Evolutionary conservation across 2,797 vertebrate genomes (phyloP), one percentile per base, ranked within the genome.

Genomic region (Acipenser oxyrinchus): DNA sequence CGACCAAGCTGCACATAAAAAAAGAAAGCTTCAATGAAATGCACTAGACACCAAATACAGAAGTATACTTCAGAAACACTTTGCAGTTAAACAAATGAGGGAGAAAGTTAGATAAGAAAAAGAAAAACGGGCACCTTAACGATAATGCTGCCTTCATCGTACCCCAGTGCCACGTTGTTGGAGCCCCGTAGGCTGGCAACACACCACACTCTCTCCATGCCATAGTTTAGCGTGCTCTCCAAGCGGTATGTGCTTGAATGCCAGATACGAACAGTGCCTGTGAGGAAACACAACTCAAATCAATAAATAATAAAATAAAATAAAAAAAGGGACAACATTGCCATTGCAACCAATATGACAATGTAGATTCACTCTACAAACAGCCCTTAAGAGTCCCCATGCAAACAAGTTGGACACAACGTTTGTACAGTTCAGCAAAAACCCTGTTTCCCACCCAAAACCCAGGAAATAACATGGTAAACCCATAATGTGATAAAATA

Each of bases 151-250:
- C 96, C 96, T 83, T 99, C 96, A 37, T 99, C 96, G 23, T 98
- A 99, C 1, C 96, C 96, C 69, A 98, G 75, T 0, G 96, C 95
- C 13, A 99, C 94, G 3, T 93, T 99, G 82, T 99, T 99, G 82
- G 96, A 98, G 49, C 96, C 95, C 51, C 96, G 87, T 3, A 98
- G 85, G 72, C 95, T 95, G 8, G 93, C 93, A 73, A 97, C 96
- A 66, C 96, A 99, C 96, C 96, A 99, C 60, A 98, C 96, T 1
- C 96, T 83, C 81, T 99, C 96, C 96, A 99, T 98, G 69, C 96
- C 95, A 0, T 98, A 99, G 82, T 98, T 98, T 68, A 99, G 81
- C 0, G 96, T 99, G 77, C 94, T 98, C 74, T 99, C 96, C 68
- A 98, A 86, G 6, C 96, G 93, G 62, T 99, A 98, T 0, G 96